These are phyloP conservation scores for Ecliptopera silaceata DNA, from an alignment of 2,888 invertebrate species.

Conservation along the genomic window DNA sequence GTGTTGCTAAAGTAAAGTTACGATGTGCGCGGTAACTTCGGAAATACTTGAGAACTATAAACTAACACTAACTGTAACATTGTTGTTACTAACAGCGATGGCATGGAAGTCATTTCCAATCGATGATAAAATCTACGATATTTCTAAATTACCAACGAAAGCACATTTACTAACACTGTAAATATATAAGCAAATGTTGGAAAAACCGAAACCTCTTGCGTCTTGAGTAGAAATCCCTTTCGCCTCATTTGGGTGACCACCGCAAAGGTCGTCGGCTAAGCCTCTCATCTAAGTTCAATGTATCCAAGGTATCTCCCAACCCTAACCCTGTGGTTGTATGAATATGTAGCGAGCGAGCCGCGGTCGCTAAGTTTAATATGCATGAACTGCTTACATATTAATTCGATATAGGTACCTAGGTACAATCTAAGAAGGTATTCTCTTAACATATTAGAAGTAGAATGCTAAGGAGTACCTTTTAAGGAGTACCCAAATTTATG, in stretches of 20 bases:
- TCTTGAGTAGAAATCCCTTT: too few species aligned
- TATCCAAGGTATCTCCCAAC: conserved; percentile 19
- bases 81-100: too few species aligned
- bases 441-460: conserved; percentile 2
- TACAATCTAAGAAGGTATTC: conserved; percentile 27
- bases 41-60: conserved; percentile 17
- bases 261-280: background rate
- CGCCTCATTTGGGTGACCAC: too few species aligned
- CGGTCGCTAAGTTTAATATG: conserved; percentile 62
- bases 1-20: conserved; percentile 24
- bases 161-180: too few species aligned
- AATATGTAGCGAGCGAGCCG: conserved; percentile 59
- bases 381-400: conserved; percentile 69
- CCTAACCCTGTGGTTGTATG: conserved; percentile 42
- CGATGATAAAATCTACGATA: too few species aligned
- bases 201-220: too few species aligned
- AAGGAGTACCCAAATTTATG: too few species aligned
- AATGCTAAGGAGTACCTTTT: too few species aligned
- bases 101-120: too few species aligned
- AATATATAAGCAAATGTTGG: too few species aligned
- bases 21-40: conserved; percentile 18
- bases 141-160: too few species aligned
- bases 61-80: conserved; percentile 15
- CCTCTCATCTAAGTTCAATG: conserved; percentile 22
- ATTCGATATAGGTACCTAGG: conserved; percentile 45